Evolutionary conservation across 1,140 invertebrate genomes (phyloP).

Genomic region (Drosophila carrolli): DNA sequence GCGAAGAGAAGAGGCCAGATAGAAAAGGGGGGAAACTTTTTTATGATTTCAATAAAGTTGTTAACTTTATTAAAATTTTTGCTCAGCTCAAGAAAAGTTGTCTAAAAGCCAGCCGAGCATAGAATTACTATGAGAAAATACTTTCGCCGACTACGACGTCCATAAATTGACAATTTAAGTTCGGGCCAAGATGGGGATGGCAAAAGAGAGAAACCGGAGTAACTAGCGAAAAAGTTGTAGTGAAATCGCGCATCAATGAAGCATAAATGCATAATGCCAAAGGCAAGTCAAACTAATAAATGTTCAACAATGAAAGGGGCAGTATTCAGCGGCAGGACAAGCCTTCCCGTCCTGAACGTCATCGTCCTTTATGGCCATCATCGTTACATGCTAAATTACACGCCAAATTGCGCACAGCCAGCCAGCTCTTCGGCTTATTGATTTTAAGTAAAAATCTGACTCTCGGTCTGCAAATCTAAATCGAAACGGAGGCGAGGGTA

Average conservation of each 20-base stretch:
- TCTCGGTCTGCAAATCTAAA: constrained; percentile 37
- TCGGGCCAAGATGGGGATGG: constrained; percentile 37
- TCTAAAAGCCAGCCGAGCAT: constrained; percentile 75
- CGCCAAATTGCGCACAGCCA: constrained; percentile 74
- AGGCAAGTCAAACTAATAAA: constrained; percentile 78
- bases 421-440: constrained; percentile 63
- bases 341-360: constrained; percentile 4
- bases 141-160: constrained; percentile 70
- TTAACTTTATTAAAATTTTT: constrained; percentile 83
- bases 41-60: constrained; percentile 81
- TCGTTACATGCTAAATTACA: constrained; percentile 81
- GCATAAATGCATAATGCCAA: constrained; percentile 73
- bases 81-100: constrained; percentile 74
- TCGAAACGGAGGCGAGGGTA: constrained; percentile 13
- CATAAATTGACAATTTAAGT: constrained; percentile 82
- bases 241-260: constrained; percentile 76
- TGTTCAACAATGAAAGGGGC: constrained; percentile 61
- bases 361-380: constrained; percentile 63
- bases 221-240: constrained; percentile 47
- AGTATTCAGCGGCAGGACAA: constrained; percentile 31
- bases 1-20: constrained; percentile 2
- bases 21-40: constrained; percentile 39
- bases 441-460: constrained; percentile 57
- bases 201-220: constrained; percentile 19
- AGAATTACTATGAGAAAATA: constrained; percentile 80